Evolutionary conservation across 1,140 invertebrate genomes (phyloP), one percentile per base, ranked within the genome.

Genomic region (Lutraria rhynchaena): DNA sequence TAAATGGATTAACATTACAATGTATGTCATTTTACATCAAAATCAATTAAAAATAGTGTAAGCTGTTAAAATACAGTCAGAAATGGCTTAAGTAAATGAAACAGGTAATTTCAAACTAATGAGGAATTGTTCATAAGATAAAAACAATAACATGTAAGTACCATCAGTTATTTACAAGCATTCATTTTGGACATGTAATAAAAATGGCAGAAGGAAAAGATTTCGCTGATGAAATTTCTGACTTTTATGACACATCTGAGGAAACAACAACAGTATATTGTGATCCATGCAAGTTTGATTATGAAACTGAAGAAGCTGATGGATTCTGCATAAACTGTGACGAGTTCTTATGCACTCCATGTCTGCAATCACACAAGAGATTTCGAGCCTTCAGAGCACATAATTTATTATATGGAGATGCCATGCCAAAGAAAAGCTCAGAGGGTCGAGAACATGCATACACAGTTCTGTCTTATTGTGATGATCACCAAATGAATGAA

Each of bases 281-380:
- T 67, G 63, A 67, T 41, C 63, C 63, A 9, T 67, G 63, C 29
- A 27, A 49, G 44, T 67, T 29, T 49, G 63, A 67, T 11, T 19
- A 24, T 3, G 33, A 27, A 31, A 5, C 31, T 4, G 27, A 1
- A 67, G 63, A 67, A 17, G 1, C 63, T 67, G 19, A 15, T 17
- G 63, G 29, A 67, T 67, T 15, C 31, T 67, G 63, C 17, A 37
- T 46, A 1, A 41, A 67, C 1, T 67, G 63, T 31, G 44, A 67
- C 31, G 63, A 67, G 31, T 49, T 29, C 49, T 13, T 67, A 24
- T 67, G 63, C 31, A n/a, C 44, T 1, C 1, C 41, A 22, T 67
- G 63, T 31, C 19, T 49, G 3, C 41, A 49, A 41, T 27, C 35
- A 46, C 63, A 67, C 17, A n/a, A 41, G 29, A 67, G 49, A 49